phyloP scores from a whole-genome alignment of 2,113 vertebrate species.

The Eubucco bourcierii region DNA sequence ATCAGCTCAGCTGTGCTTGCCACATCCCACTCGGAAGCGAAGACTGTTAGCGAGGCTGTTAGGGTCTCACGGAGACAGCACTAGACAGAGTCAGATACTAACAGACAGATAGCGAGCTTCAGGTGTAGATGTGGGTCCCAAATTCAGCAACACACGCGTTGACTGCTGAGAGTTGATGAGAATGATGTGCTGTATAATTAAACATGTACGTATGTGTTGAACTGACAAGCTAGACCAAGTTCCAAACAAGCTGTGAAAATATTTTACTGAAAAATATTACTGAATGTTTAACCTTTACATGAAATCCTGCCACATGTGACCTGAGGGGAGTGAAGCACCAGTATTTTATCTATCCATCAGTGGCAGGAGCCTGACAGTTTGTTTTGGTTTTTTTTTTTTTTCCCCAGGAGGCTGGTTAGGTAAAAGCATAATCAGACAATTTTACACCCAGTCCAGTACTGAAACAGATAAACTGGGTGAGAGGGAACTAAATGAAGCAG shows the following conservation, averaged over 20 bases:
- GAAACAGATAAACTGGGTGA: background rate
- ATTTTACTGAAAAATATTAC: background rate
- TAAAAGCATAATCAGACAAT: background rate
- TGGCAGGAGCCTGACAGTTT: background rate
- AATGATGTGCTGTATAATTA: background rate
- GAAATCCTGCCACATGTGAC: background rate
- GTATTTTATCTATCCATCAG: background rate
- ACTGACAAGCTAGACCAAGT: background rate
- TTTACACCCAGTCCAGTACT: background rate
- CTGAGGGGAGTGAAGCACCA: background rate
- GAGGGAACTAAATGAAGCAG: background rate
- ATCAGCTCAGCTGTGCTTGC: slow-evolving; percentile 17
- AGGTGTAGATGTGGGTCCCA: background rate
- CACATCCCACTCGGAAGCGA: background rate
- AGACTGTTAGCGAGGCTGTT: background rate
- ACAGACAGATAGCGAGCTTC: background rate
- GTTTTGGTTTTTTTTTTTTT: too few species aligned
- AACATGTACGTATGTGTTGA: background rate
- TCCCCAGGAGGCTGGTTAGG: background rate
- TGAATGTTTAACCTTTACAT: background rate
- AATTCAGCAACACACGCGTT: background rate
- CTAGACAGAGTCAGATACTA: background rate
- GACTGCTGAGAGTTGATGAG: background rate
- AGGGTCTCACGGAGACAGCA: background rate
- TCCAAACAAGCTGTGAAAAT: background rate